Base-by-base conservation (phyloP, 2,888 invertebrate genomes). In the Brachylomia viminalis region DNA sequence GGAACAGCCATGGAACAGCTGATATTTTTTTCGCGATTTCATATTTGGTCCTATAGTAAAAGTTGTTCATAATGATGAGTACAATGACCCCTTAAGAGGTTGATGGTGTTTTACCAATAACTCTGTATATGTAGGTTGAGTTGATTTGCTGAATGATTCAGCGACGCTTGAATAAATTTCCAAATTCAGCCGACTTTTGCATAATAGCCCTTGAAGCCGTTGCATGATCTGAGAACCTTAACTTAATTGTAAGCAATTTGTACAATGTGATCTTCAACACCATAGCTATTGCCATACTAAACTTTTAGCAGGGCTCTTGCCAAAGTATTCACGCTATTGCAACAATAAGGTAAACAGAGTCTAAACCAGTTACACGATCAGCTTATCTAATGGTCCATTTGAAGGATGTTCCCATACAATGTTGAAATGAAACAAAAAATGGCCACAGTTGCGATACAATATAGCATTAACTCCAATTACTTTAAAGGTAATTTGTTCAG, bases 351-450 rank as follows among this genome's bases (percentile, higher is more conserved):
- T 84, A 65, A 61, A 64, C 81, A 80, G 73, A 71, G 64, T 33
- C 58, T 62, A 77, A 71, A 72, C 33, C 30, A 33, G 69, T 74
- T 68, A 59, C 80, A 80, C 68, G 73, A 84, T 65, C 59, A 70
- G 42, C 54, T 84, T 74, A 82, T 84, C 75, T 79, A 68, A 72
- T 59, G 65, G 61, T 0, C 23, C 58, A 77, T 73, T 73, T 80
- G 85, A 80, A 85, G 85, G 85, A 85, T 80, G 83, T 85, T 85
- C 85, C 78, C 85, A 85, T 83, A 78, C 77, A 20, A 42, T 85
- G 85, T 74, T n/a, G 83, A 70, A 83, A 83, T 74, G 20, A 61
- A 45, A 72, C 33, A 85, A 83, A 85, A 82, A 85, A 77, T 74
- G 56, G 59, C 62, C 30, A 27, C 27, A 66, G 65, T 84, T 84